phyloP scores from a whole-genome alignment of 2,113 vertebrate genomes.

The Sialia sialis region DNA sequence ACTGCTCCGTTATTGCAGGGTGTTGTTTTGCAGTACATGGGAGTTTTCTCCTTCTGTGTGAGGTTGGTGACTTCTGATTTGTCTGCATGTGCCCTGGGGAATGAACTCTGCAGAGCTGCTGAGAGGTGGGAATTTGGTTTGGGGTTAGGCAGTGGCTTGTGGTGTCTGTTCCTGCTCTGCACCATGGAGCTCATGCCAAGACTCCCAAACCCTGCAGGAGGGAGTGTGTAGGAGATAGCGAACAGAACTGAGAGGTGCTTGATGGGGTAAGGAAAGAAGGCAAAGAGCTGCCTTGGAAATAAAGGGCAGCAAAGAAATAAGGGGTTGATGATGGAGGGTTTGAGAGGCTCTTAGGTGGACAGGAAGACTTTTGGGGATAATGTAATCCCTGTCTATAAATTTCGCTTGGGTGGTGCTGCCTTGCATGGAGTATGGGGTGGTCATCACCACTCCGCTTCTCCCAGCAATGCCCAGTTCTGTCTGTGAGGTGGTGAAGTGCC shows the following conservation, averaged over 20 bases:
- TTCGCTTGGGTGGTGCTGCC: background rate
- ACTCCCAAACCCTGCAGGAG: background rate
- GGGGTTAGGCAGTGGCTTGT: background rate
- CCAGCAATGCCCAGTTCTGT: background rate
- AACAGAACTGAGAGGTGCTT: background rate
- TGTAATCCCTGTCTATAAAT: background rate
- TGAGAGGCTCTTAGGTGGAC: background rate
- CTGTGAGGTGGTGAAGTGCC: background rate
- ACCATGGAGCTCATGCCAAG: background rate
- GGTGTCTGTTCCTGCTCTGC: background rate
- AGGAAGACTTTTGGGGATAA: background rate
- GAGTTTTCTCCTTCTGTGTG: background rate
- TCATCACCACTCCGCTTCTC: background rate
- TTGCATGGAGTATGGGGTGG: background rate
- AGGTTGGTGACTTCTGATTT: background rate
- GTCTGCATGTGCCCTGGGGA: rapidly evolving
- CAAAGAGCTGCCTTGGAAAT: background rate
- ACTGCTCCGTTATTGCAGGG: background rate
- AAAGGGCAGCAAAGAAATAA: background rate
- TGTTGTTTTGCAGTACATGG: background rate
- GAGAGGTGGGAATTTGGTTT: background rate
- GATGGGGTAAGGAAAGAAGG: background rate
- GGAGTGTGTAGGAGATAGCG: background rate
- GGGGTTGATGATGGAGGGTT: background rate
- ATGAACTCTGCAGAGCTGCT: background rate